Evolutionary conservation across 2,888 invertebrate species (phyloP), one percentile per base, ranked within the genome.

Genomic region (Epicampocera succincta): DNA sequence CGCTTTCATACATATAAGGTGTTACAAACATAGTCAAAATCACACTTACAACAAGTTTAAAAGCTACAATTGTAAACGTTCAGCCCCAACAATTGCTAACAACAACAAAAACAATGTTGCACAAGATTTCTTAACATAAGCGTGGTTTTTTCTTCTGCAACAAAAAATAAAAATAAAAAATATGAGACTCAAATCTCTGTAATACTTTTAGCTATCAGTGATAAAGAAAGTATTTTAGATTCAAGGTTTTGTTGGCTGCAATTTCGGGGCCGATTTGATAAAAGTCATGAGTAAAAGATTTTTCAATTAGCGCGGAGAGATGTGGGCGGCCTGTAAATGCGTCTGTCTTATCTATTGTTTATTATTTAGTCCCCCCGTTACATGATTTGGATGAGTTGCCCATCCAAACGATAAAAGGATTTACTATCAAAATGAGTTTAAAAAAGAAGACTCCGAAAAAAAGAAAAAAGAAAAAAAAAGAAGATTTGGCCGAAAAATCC

Each of bases 11-110:
- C 66, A 50, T 71, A 72, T 52, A 76, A 80, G 76, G 76, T 80
- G 80, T 61, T 72, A 29, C 44, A 76, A 72, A 80, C 71, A 65
- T 71, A 75, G 71, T 72, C 46, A 65, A 75, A 76, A 80, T 80
- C 76, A 80, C 80, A 80, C 80, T 80, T 80, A 40, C 52, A 75
- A 80, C 80, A 72, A 66, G 72, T 72, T 73, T 29, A 17, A 66
- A 66, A 66, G 38, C 52, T 66, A 54, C 78, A 78, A 78, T 78
- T 66, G 78, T 60, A 25, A 72, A 44, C 46, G 50, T 66, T 54
- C 2, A 65, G 48, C 33, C 46, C 72, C 72, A 72, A 68, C 72
- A 72, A 78, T 72, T 78, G 58, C 48, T 71, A 69, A 68, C 60
- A 68, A 68, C 60, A 68, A 48, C 2, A 25, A 52, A 25, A 6